These are phyloP conservation scores for Hoplodrina ambigua DNA, from an alignment of 2,888 invertebrate genomes.

Conservation along the genomic window DNA sequence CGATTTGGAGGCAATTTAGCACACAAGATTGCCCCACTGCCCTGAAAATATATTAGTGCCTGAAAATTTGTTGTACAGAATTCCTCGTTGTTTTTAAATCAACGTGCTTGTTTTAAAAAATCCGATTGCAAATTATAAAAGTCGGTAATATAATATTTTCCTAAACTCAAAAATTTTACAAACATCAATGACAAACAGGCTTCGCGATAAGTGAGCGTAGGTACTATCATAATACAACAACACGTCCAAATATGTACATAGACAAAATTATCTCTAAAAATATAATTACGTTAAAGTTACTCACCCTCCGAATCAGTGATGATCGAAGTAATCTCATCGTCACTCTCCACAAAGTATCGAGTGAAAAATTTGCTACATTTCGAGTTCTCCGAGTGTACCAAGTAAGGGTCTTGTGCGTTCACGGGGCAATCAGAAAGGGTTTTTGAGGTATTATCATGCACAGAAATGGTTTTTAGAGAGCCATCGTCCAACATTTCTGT, in stretches of 20 bases:
- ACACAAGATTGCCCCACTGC: no score
- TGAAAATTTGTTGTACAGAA: background rate
- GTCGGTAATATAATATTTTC: slow-evolving; percentile 5
- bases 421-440: slow-evolving; percentile 87
- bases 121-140: background rate
- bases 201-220: slow-evolving; percentile 27
- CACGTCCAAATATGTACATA: slow-evolving; percentile 31
- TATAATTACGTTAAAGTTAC: slow-evolving; percentile 38
- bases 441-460: slow-evolving; percentile 88
- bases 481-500: slow-evolving; percentile 89
- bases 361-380: slow-evolving; percentile 92
- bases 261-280: slow-evolving; percentile 41
- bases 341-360: slow-evolving; percentile 92
- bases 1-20: no score
- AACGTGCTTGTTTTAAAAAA: background rate
- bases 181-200: slow-evolving; percentile 17
- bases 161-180: slow-evolving; percentile 10
- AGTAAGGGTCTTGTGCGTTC: slow-evolving; percentile 85
- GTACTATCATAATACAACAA: slow-evolving; percentile 35
- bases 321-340: slow-evolving; percentile 93
- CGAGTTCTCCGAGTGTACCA: slow-evolving; percentile 88
- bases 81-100: no score
- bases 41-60: background rate
- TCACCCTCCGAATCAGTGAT: slow-evolving; percentile 93
- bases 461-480: slow-evolving; percentile 86